Evolutionary conservation across 1,140 invertebrate species (phyloP), one percentile per base, ranked within the genome.

Genomic region (Dendrolimus punctatus): DNA sequence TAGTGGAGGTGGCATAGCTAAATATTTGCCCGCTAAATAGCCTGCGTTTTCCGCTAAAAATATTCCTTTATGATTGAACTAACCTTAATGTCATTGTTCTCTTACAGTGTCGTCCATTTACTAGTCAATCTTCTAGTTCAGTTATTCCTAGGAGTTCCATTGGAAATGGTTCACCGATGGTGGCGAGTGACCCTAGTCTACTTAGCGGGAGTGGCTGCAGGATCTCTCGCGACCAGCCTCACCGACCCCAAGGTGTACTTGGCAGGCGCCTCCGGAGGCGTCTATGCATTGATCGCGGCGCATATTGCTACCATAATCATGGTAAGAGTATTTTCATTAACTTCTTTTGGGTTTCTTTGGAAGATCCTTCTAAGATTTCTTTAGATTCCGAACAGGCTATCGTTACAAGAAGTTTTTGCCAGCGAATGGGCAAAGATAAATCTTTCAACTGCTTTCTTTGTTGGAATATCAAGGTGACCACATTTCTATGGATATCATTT

Each of bases 141-240:
- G 87, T 88, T 99, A 48, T 89, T 98, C 73, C 88, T 99, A 46
- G 98, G 98, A 4, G 91, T 98, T 23, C 96, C 96, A 0, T 77
- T 99, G 49, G 98, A 99, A 84, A 94, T 99, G 92, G 97, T 99
- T 6, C 97, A 99, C 78, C 92, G 94, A 64, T 97, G 95, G 92
- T 98, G 95, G 95, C 88, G 96, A 48, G 94, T 98, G 4, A 82
- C 94, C 0, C 76, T 94, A 2, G 92, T 97, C 40, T 95, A 95
- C 71, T 71, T 94, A 45, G 92, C 93, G 0, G 95, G 95, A 2
- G 95, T 97, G 0, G 69, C 95, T 4, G 95, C 95, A 7, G 95
- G 95, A n/a, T 95, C 94, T 4, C 88, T 96, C 42, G 94, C 93
- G 6, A 96, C 96, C n/a, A 98, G 96, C 4, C 89, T 99, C 3